Evolutionary conservation across 2,113 vertebrate species (phyloP), one percentile per base, ranked within the genome.

Genomic region (Bos indicus): DNA sequence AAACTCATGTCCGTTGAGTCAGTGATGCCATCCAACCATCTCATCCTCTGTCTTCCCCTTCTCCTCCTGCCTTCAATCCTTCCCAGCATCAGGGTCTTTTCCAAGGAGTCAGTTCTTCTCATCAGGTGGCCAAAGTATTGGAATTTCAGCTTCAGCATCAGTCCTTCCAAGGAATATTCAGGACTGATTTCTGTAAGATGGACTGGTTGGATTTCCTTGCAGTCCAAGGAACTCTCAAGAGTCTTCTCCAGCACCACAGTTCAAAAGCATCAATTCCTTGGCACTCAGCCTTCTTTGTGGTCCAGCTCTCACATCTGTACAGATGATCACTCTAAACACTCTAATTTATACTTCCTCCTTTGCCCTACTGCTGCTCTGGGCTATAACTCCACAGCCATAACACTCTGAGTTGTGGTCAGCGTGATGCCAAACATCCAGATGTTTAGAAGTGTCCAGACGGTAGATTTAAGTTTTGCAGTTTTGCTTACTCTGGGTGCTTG

Each of bases 361-460:
- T n/a, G 71, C 17, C 67, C 40, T 23, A 1, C 21, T 2, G 60
- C 83, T 82, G 67, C 82, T 67, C 19, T 40, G 60, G 48, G 77
- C 48, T 60, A 0, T 74, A 60, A 17, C 16, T 36, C n/a, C 43
- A 84, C 1, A 14, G 51, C 23, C 33, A 1, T 8, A 56, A 87
- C 82, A 78, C 23, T 25, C 7, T 15, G 33, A 52, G 74, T 15
- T 43, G 26, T 52, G 94, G 74, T 97, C 91, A 92, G 6, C 0
- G 0, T 0, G 21, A 77, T 60, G 64, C 30, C 89, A 88, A 40
- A 48, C 30, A 56, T 60, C 88, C 88, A 88, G 94, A 97, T 97
- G 92, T 95, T 74, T 57, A 26, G 90, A 81, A 90, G 64, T 19
- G 57, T 95, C 95, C 95, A 97, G 91, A 94, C 71, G 88, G 96